These are phyloP conservation scores for Alosa alosa DNA, from an alignment of 2,113 vertebrate genomes.

Conservation along the genomic window DNA sequence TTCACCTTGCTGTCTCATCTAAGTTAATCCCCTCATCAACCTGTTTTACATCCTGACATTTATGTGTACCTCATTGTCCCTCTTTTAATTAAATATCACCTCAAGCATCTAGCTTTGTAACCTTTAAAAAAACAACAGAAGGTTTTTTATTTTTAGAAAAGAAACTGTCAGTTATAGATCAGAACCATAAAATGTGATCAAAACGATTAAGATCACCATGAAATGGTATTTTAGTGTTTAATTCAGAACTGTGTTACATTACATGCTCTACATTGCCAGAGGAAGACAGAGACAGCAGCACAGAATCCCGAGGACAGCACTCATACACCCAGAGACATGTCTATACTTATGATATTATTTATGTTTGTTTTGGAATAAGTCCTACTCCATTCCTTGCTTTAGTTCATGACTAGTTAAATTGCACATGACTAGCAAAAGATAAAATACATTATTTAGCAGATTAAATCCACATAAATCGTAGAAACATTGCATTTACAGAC, in stretches of 20 bases:
- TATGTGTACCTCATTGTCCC: background rate
- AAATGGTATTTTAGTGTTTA: background rate
- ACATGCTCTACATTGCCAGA: background rate
- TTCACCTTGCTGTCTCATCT: background rate
- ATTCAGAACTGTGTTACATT: background rate
- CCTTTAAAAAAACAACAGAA: background rate
- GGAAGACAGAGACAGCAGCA: background rate
- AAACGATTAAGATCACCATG: background rate
- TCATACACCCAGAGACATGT: background rate
- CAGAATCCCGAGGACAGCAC: background rate
- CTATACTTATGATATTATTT: background rate
- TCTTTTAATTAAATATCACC: background rate
- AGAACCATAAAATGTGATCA: background rate
- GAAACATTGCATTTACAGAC: background rate
- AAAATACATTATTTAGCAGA: background rate
- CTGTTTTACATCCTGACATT: background rate
- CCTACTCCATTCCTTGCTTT: background rate
- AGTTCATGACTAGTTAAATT: background rate
- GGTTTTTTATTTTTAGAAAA: background rate
- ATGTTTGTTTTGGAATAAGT: background rate
- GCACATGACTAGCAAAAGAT: background rate
- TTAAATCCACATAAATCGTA: too few relatives aligned
- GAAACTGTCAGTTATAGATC: background rate
- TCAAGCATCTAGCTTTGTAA: background rate
- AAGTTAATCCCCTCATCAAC: background rate